Evolutionary conservation across 1,140 invertebrate genomes (phyloP).

Genomic region (Hetaerina americana): DNA sequence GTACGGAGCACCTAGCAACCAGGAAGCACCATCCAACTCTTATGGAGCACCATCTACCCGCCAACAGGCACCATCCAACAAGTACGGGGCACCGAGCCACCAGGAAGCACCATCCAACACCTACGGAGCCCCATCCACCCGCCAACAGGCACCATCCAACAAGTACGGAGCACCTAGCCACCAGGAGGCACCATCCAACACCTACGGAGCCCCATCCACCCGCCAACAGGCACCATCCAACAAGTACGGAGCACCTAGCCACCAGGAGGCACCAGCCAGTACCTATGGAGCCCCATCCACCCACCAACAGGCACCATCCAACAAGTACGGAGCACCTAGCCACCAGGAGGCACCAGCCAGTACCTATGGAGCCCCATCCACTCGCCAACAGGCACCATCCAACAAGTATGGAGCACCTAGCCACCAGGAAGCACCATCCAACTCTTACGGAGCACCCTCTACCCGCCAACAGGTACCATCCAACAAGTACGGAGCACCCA

Average conservation of each 20-base stretch:
- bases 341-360: background rate
- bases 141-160: conserved; percentile 1
- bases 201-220: background rate
- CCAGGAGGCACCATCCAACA: background rate
- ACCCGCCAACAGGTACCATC: background rate
- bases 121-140: background rate
- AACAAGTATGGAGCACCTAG: conserved; percentile 11
- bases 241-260: background rate
- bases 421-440: conserved; percentile 19
- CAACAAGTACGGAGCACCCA: background rate
- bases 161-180: conserved; percentile 7
- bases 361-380: background rate
- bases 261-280: background rate
- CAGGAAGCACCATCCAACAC: background rate
- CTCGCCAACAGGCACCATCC: too few relatives aligned
- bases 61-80: background rate
- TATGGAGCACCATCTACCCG: background rate
- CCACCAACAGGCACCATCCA: background rate
- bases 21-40: background rate
- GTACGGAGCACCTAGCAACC: background rate
- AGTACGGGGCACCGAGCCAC: background rate
- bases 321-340: background rate
- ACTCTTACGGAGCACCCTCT: conserved; percentile 22
- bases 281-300: background rate
- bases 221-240: background rate